Base-by-base conservation (phyloP, 2,888 invertebrate species). In the Dysmachus trigonus region DNA sequence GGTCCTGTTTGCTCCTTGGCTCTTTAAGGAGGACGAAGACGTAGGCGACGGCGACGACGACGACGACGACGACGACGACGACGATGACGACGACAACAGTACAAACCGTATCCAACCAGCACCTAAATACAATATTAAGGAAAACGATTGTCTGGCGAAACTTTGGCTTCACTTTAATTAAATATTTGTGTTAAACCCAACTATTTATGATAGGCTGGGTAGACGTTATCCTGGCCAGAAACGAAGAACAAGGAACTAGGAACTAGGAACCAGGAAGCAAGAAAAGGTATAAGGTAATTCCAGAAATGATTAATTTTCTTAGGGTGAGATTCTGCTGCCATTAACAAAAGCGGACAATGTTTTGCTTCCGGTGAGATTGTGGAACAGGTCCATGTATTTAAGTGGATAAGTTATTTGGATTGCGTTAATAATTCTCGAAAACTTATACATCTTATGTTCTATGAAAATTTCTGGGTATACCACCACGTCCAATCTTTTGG, bases 181-280 rank as follows among this genome's bases (percentile, higher is more conserved):
- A 77, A 77, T 77, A 77, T 77, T 77, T 77, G 77, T 47, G 77
- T 77, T 77, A 77, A 77, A 27, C 77, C 77, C 30, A 77, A 77
- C 77, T 77, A 77, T 77, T 77, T 41, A 22, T 15, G 77, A 77
- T 77, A 77, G 27, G n/a, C 62, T 22, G 27, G 10, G 4, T 62
- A 62, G 22, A 27, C 10, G 27, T 27, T 62, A n/a, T 47, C 7
- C n/a, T 47, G 47, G n/a, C n/a, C 47, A 15, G 47, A n/a, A n/a
- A n/a, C 7, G n/a, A 47, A n/a, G n/a, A 51, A n/a, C 5, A 3
- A 5, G 5, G 31, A 31, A 31, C 31, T 31, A 31, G 5, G 31
- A 31, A 31, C 31, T 5, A 31, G 31, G n/a, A 53, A n/a, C 5
- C 47, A 13, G 5, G 47, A 47, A n/a, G 1, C 47, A 47, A 6